Conservation (phyloP, 2,797 vertebrate species). For the Hybognathus amarus region DNA sequence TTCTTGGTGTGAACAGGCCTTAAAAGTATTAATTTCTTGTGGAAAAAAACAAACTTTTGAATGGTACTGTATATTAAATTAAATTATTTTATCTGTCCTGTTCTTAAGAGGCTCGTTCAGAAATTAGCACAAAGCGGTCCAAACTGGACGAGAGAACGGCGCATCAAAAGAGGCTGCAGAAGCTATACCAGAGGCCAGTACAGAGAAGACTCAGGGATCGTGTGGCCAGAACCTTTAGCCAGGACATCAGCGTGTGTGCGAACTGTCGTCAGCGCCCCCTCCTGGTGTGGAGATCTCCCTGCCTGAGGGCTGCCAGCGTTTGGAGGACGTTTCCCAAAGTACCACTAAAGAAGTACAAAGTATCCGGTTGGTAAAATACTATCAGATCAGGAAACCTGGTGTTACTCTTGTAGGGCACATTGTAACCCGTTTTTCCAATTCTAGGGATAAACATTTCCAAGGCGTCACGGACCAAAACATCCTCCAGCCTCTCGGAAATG, state of each 20-base stretch:
- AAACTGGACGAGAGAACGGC: constrained; percentile 51
- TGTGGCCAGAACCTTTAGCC: constrained; percentile 72
- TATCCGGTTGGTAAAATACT: constrained; percentile 63
- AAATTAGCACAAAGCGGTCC: constrained; percentile 66
- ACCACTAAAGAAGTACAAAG: constrained; percentile 48
- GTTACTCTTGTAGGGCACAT: background rate
- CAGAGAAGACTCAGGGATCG: background rate
- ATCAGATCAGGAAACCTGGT: background rate
- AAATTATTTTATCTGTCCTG: accelerated
- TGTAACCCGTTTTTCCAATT: background rate
- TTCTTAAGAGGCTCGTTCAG: constrained; percentile 33
- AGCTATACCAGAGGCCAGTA: background rate
- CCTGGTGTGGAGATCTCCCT: constrained; percentile 49
- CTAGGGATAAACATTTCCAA: constrained; percentile 63
- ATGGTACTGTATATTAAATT: too few species aligned
- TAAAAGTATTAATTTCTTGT: too few species aligned
- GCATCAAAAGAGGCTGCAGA: constrained; percentile 3
- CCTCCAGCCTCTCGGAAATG: constrained; percentile 60
- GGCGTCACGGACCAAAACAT: constrained; percentile 51
- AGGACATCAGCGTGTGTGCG: constrained; percentile 62
- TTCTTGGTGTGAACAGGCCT: too few species aligned
- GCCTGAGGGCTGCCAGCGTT: constrained; percentile 63
- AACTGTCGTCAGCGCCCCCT: constrained; percentile 63
- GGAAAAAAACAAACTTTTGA: too few species aligned
- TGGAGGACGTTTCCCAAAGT: constrained; percentile 49